phyloP scores from a whole-genome alignment of 2,888 invertebrate genomes.

The Monopis laevigella region DNA sequence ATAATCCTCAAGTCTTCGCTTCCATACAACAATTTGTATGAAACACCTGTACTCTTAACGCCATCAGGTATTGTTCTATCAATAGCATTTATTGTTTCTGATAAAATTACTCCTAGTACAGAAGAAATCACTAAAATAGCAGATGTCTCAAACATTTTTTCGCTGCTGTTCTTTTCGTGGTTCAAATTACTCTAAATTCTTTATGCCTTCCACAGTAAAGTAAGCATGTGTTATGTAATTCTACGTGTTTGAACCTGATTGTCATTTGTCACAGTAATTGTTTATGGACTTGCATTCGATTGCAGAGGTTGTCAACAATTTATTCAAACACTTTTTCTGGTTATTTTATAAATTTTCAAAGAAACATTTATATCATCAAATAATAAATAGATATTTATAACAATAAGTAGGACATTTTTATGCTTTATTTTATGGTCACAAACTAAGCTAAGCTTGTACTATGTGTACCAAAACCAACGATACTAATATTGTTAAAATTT shows the following conservation, averaged over 20 bases:
- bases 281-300: slow-evolving; percentile 32
- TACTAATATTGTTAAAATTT: too few relatives aligned
- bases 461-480: too few relatives aligned
- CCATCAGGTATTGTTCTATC: slow-evolving; percentile 33
- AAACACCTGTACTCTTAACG: slow-evolving; percentile 29
- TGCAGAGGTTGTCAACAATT: slow-evolving; percentile 25
- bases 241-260: slow-evolving; percentile 35
- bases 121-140: slow-evolving; percentile 20
- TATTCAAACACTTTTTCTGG: too few relatives aligned
- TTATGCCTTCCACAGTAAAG: too few relatives aligned
- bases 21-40: slow-evolving; percentile 38
- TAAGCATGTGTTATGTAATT: slow-evolving; percentile 41
- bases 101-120: slow-evolving; percentile 19
- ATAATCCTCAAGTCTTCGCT: slow-evolving; percentile 21
- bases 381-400: too few relatives aligned
- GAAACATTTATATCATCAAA: too few relatives aligned
- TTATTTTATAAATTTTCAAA: too few relatives aligned
- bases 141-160: neutral
- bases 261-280: slow-evolving; percentile 26
- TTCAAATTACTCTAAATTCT: too few relatives aligned
- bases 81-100: slow-evolving; percentile 29
- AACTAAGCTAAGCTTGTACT: too few relatives aligned
- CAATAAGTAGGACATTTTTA: too few relatives aligned
- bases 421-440: too few relatives aligned
- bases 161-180: too few relatives aligned